phyloP scores from a whole-genome alignment of 2,888 invertebrate genomes.

The Patella pellucida region DNA sequence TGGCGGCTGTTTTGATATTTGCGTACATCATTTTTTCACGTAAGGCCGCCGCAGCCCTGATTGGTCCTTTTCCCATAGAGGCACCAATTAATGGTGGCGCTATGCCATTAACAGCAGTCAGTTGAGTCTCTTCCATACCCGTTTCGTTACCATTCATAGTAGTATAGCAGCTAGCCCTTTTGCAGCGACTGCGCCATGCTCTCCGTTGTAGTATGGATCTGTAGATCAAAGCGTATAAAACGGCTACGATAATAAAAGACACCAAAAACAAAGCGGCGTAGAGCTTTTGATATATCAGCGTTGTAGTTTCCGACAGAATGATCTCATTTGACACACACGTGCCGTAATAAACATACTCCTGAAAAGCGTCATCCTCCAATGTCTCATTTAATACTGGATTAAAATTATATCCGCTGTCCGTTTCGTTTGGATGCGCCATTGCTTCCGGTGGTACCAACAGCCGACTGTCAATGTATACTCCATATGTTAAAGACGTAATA shows the following conservation, averaged over 20 bases:
- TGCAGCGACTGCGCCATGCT: constrained; percentile 52
- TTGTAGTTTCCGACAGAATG: constrained; percentile 41
- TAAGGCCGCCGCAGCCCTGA: constrained; percentile 41
- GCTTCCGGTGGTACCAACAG: neutral
- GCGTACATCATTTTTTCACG: constrained; percentile 55
- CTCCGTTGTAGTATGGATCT: constrained; percentile 47
- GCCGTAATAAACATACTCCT: constrained; percentile 22
- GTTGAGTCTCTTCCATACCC: constrained; percentile 35
- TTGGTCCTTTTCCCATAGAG: constrained; percentile 19
- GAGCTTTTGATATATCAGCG: constrained; percentile 49
- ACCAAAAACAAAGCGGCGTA: constrained; percentile 59
- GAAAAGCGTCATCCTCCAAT: neutral
- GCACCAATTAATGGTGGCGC: constrained; percentile 18
- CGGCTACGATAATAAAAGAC: constrained; percentile 57
- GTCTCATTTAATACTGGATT: constrained; percentile 2
- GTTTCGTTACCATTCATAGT: constrained; percentile 29
- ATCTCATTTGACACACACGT: constrained; percentile 42
- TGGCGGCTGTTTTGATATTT: constrained; percentile 68
- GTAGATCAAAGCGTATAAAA: constrained; percentile 62
- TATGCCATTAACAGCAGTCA: constrained; percentile 30
- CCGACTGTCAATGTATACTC: constrained; percentile 34
- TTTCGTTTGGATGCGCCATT: neutral
- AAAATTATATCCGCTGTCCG: neutral
- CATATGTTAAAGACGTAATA: constrained; percentile 45
- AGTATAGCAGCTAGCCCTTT: constrained; percentile 54